Evolutionary conservation across 2,113 vertebrate genomes (phyloP), one percentile per base, ranked within the genome.

Genomic region (Bos indicus): DNA sequence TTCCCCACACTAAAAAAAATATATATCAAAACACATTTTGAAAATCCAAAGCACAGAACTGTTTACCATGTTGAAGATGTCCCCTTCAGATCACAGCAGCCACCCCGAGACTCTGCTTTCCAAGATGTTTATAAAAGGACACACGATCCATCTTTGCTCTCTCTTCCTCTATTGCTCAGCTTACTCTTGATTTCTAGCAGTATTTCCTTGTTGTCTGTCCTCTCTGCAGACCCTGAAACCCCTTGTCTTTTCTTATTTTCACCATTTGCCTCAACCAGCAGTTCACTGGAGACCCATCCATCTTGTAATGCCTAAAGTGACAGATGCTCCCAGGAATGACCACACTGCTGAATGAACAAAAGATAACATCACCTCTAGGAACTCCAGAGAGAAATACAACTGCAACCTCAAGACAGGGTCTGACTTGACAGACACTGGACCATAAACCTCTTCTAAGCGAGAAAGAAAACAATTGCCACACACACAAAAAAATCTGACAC

Each of bases 201-300:
- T 90, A 98, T 99, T 99, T 99, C 98, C 99, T 99, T 99, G 98
- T 99, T 99, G 98, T 98, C 98, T 98, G 98, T 98, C 98, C 97
- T 83, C 95, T 98, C 94, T 96, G 96, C 98, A 99, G 97, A 97
- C 88, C 95, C 97, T 97, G 97, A 98, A 98, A 98, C 98, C 99
- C 98, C 98, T 98, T 97, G 97, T 98, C 99, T 99, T 99, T 99
- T 99, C 99, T 99, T 99, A 99, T 99, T 99, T 99, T 99, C 99
- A 99, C 99, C 99, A 99, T 99, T 99, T 99, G 99, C 99, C 99
- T 99, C 99, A 98, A 99, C 99, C 98, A 99, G 98, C 99, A 99
- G 99, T 99, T 99, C 99, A 99, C 99, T 99, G 97, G 99, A 99
- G 99, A 99, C 99, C 99, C 99, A 99, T 99, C 99, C 99, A 99